Percentiles rank a stretch among this genome's conserved stretches.
Evolutionary conservation across 2,113 vertebrate genomes (phyloP).

Genomic region (Porphyrio hochstetteri): DNA sequence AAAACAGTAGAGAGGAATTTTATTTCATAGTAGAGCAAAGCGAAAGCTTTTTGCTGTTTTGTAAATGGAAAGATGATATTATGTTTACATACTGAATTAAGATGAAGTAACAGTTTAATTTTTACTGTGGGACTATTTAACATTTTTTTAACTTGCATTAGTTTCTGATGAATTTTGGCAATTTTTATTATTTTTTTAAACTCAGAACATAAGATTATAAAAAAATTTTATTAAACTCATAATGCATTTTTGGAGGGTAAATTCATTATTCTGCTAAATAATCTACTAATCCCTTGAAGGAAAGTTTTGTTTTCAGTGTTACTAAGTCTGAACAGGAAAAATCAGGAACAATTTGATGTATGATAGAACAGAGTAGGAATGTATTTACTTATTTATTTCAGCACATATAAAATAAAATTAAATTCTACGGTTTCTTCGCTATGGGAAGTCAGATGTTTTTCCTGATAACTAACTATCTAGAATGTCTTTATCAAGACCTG

Average conservation of each 20-base stretch:
- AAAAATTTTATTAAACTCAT: not conserved
- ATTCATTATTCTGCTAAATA: not conserved
- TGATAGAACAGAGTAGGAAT: not conserved
- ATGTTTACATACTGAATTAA: not conserved
- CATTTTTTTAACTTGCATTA: not conserved
- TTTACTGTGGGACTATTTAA: not conserved
- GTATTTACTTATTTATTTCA: not conserved
- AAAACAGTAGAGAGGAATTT: not conserved
- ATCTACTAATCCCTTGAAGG: not conserved
- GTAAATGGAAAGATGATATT: not conserved
- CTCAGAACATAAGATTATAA: not conserved
- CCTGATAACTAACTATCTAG: not conserved
- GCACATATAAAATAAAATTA: not conserved
- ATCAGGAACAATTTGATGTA: not conserved
- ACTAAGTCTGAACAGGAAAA: not conserved
- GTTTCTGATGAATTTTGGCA: not conserved
- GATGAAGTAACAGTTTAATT: not conserved
- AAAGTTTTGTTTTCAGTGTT: not conserved
- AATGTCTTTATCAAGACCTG: conserved; percentile 32
- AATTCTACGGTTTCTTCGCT: not conserved
- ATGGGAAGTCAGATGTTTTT: not conserved
- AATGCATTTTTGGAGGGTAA: not conserved
- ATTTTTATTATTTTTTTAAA: too few species aligned
- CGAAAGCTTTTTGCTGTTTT: not conserved
- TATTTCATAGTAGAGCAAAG: not conserved